Evolutionary conservation across 2,888 invertebrate genomes (phyloP).

Genomic region (Orthonychiurus folsomi): DNA sequence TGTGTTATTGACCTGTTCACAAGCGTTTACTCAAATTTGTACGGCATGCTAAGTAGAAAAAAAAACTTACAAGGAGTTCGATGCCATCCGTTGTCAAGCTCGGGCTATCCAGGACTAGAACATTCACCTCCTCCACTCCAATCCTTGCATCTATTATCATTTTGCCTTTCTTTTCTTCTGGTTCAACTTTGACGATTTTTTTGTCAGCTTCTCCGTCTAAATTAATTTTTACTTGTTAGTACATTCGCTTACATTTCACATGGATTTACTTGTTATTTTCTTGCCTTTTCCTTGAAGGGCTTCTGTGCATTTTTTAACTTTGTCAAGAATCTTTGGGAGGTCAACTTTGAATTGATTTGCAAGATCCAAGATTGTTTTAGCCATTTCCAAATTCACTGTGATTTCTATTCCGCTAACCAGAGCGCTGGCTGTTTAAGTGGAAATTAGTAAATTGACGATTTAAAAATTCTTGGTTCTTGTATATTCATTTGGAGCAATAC

Average conservation of each 20-base stretch:
- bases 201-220: not conserved
- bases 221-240: not conserved
- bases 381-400: not conserved
- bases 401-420: not conserved
- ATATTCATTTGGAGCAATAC: not conserved
- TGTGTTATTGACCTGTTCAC: not conserved
- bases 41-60: too few species aligned
- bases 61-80: not conserved
- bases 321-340: not conserved
- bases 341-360: not conserved
- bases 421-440: not conserved
- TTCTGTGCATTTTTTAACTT: not conserved
- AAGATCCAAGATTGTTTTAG: not conserved
- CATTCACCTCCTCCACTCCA: not conserved
- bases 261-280: not conserved
- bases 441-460: not conserved
- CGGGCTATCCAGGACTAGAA: not conserved
- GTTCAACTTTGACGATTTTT: not conserved
- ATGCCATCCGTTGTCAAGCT: not conserved
- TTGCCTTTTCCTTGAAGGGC: not conserved
- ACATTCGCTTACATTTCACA: not conserved
- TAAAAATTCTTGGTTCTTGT: not conserved
- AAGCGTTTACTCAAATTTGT: not conserved
- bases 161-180: not conserved
- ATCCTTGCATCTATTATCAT: not conserved